phyloP scores from a whole-genome alignment of 1,140 invertebrate species.

The Choristoneura fumiferana region DNA sequence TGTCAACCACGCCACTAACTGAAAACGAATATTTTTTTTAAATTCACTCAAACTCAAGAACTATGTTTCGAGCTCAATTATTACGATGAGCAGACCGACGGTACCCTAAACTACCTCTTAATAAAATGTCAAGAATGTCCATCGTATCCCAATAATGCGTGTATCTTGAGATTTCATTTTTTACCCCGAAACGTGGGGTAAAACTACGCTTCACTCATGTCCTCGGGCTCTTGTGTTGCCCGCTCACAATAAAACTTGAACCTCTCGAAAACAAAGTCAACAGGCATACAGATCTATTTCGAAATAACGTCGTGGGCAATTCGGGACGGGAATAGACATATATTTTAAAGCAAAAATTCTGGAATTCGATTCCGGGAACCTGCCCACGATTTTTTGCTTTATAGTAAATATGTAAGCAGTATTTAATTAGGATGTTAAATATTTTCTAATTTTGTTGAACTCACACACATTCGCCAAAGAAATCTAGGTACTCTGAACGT shows the following conservation, averaged over 20 bases:
- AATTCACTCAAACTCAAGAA: not conserved
- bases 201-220: slow-evolving; percentile 28
- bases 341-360: not conserved
- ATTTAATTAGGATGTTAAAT: too few relatives aligned
- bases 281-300: slow-evolving; percentile 47
- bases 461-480: too few relatives aligned
- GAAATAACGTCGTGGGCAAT: slow-evolving; percentile 2
- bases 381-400: too few relatives aligned
- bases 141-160: slow-evolving; percentile 24
- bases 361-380: too few relatives aligned
- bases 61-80: slow-evolving; percentile 22
- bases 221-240: slow-evolving; percentile 21
- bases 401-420: too few relatives aligned
- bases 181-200: slow-evolving; percentile 35
- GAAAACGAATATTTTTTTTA: not conserved
- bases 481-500: too few relatives aligned
- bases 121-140: slow-evolving; percentile 36
- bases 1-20: too few relatives aligned
- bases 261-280: slow-evolving; percentile 57
- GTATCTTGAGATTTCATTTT: slow-evolving; percentile 45
- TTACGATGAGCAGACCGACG: slow-evolving; percentile 24
- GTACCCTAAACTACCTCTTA: slow-evolving; percentile 29
- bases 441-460: too few relatives aligned
- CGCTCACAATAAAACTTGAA: slow-evolving; percentile 45
- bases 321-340: not conserved